A percentile compares a stretch with the other conserved stretches of the same genome.
Conservation (phyloP, 2,797 vertebrate genomes). For the Vultur gryphus region DNA sequence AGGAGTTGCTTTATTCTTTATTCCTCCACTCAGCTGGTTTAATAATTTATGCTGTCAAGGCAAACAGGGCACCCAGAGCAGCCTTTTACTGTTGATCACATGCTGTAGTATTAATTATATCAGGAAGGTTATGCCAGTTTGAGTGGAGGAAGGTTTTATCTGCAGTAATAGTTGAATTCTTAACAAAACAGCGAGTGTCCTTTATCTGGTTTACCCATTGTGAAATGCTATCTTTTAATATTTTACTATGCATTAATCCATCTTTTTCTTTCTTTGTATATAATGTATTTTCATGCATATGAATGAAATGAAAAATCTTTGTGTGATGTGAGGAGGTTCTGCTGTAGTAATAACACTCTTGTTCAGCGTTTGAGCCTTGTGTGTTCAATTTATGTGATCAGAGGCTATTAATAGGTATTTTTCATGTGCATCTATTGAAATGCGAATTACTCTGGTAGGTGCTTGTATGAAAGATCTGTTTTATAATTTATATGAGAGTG, state of each 20-base stretch:
- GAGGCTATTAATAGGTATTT: neutral
- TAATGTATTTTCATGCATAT: neutral
- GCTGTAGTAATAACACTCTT: neutral
- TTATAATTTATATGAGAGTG: slow-evolving; percentile 1
- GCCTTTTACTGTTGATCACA: slow-evolving; percentile 3
- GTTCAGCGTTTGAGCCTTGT: neutral
- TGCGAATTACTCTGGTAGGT: neutral
- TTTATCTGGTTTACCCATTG: neutral
- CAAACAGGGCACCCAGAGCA: neutral
- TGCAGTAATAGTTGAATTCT: neutral
- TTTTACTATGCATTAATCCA: slow-evolving; percentile 7
- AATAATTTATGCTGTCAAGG: neutral
- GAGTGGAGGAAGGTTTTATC: slow-evolving; percentile 20
- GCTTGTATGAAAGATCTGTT: neutral
- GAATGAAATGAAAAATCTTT: neutral
- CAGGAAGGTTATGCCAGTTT: neutral
- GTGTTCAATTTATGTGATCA: neutral
- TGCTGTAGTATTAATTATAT: slow-evolving; percentile 8
- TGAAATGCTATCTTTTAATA: slow-evolving; percentile 36
- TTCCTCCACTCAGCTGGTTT: neutral
- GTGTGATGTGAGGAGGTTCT: neutral
- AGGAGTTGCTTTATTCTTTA: neutral
- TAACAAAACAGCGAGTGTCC: neutral
- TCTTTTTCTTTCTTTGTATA: neutral
- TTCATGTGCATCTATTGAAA: neutral